phyloP scores from a whole-genome alignment of 2,888 invertebrate species.

The Cyrtodaria siliqua region DNA sequence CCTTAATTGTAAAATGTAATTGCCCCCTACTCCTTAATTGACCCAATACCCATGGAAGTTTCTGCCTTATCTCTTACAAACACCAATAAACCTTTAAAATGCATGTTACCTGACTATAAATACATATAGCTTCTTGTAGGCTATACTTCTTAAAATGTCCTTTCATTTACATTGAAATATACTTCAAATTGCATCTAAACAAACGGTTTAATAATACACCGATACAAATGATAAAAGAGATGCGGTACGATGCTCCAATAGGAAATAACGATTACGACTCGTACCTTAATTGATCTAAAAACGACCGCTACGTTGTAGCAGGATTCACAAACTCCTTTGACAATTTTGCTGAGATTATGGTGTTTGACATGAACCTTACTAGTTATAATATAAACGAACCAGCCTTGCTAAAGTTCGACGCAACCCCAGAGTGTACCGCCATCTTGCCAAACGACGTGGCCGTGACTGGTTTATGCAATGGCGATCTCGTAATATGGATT shows the following conservation, averaged over 20 bases:
- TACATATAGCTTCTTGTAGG: too few species aligned
- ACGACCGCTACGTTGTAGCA: slow-evolving; percentile 84
- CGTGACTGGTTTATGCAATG: slow-evolving; percentile 85
- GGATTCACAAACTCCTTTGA: slow-evolving; percentile 85
- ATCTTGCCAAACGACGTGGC: slow-evolving; percentile 84
- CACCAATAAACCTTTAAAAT: too few species aligned
- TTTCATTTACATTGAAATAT: too few species aligned
- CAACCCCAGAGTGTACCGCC: slow-evolving; percentile 83
- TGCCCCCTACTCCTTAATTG: too few species aligned
- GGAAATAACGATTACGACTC: slow-evolving; percentile 84
- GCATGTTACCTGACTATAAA: too few species aligned
- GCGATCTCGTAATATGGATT: slow-evolving; percentile 85
- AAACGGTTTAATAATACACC: too few species aligned
- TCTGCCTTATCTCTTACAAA: too few species aligned
- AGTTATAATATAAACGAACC: slow-evolving; percentile 82
- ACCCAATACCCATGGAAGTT: too few species aligned
- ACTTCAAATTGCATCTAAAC: too few species aligned
- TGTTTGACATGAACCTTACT: slow-evolving; percentile 84
- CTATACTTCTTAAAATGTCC: too few species aligned
- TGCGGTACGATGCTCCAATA: slow-evolving; percentile 83
- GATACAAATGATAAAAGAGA: slow-evolving; percentile 82
- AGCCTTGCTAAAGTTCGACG: slow-evolving; percentile 83
- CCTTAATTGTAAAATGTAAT: too few species aligned
- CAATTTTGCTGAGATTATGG: slow-evolving; percentile 84
- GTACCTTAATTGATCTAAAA: slow-evolving; percentile 82